These are phyloP conservation scores for Sitophilus oryzae DNA, from an alignment of 1,140 invertebrate species.

Conservation along the genomic window DNA sequence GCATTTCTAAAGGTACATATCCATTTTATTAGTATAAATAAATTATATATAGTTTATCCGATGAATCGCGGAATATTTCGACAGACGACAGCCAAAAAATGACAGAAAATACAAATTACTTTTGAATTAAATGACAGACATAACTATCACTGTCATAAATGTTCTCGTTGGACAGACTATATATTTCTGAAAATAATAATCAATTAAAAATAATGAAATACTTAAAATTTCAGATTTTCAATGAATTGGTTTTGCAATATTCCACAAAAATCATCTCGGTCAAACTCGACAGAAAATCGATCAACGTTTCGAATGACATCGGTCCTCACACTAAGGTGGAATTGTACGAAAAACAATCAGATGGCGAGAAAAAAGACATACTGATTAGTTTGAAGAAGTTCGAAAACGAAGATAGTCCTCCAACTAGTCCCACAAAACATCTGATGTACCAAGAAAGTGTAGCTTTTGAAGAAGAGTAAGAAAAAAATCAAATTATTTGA, in stretches of 20 bases:
- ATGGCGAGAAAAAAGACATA: conserved; percentile 47
- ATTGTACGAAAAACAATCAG: conserved; percentile 49
- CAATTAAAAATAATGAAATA: neutral
- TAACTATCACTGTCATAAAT: neutral
- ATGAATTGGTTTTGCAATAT: conserved; percentile 54
- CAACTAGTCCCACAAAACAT: conserved; percentile 52
- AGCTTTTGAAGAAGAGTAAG: conserved; percentile 17
- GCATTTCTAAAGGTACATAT: conserved; percentile 49
- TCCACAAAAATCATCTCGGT: conserved; percentile 44
- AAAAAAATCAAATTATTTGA: conserved; percentile 1
- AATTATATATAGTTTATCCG: no score
- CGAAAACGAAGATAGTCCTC: conserved; percentile 53
- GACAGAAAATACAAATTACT: no score
- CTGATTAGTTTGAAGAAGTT: conserved; percentile 50
- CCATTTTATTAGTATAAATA: no score
- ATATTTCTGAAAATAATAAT: neutral
- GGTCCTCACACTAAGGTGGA: conserved; percentile 54
- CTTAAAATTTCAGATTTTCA: conserved; percentile 40
- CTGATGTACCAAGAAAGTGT: conserved; percentile 15
- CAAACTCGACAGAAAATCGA: conserved; percentile 34
- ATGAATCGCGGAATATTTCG: no score
- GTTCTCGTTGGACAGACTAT: no score
- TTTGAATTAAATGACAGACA: no score
- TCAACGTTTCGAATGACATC: conserved; percentile 52
- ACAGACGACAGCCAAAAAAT: no score